Conservation (phyloP, 2,888 invertebrate species). For the Listrodromus nycthemerus region DNA sequence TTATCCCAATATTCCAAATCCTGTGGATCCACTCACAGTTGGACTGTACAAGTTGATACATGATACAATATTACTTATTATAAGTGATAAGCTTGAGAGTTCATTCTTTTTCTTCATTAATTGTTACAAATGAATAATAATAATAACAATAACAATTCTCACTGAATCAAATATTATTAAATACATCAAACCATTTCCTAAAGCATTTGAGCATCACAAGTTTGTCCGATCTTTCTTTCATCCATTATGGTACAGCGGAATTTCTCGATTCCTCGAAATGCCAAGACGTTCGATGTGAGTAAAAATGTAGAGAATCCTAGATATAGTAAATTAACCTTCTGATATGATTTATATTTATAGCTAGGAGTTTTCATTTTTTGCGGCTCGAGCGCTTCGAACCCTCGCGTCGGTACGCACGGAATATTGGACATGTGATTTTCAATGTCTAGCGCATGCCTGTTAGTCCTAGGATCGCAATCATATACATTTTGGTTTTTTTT, state of each 20-base stretch:
- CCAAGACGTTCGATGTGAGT: slow-evolving; percentile 58
- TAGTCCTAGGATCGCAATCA: neutral
- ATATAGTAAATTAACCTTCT: slow-evolving; percentile 65
- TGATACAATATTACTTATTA: slow-evolving; percentile 30
- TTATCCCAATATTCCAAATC: slow-evolving; percentile 51
- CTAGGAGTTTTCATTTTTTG: slow-evolving; percentile 7
- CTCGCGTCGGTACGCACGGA: neutral
- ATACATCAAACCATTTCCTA: slow-evolving; percentile 67
- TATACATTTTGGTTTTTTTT: neutral
- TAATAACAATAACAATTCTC: slow-evolving; percentile 25
- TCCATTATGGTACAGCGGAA: slow-evolving; percentile 57
- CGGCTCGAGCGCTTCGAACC: neutral
- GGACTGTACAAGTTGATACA: slow-evolving; percentile 64
- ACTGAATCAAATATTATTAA: slow-evolving; percentile 54
- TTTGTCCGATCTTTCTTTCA: slow-evolving; percentile 48
- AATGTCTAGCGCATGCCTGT: neutral
- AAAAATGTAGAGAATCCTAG: slow-evolving; percentile 68
- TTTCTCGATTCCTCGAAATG: slow-evolving; percentile 47
- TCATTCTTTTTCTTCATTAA: slow-evolving; percentile 45
- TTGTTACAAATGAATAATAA: slow-evolving; percentile 58
- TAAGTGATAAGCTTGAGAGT: slow-evolving; percentile 50
- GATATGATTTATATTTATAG: slow-evolving; percentile 71
- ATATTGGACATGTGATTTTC: slow-evolving; percentile 1
- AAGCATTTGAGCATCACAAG: slow-evolving; percentile 70
- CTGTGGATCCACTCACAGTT: slow-evolving; percentile 57